Base-by-base conservation (phyloP, 2,888 invertebrate species). In the Arenicola marina region DNA sequence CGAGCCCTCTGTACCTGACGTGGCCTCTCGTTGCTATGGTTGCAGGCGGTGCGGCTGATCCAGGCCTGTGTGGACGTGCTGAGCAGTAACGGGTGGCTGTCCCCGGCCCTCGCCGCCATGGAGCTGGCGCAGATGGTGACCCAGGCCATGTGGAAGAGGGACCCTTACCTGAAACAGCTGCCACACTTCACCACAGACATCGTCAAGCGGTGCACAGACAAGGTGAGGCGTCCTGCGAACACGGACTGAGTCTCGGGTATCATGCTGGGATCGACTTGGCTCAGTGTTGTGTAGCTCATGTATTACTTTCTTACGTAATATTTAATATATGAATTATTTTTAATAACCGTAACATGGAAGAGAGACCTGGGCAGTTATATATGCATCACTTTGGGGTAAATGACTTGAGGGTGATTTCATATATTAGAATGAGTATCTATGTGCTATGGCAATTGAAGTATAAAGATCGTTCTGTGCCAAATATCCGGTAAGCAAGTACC, bases 141-240 rank as follows among this genome's bases (percentile, higher is more conserved):
- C 0, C 99, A 99, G 85, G 98, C 98, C 11, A 96, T 99, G 96
- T 99, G 98, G 96, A 94, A 92, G 77, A 97, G 96, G 84, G 99
- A 99, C 85, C 94, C 95, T 0, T 96, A 97, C 80, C 87, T 99
- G 66, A 91, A 96, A 67, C 99, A 99, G 80, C 85, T 99, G 80
- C 99, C 99, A 1, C 97, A 99, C 85, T 98, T 98, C 83, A 91
- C 89, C 2, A 80, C 87, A 0, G 97, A 95, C 0, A 89, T 94
- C 61, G 90, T 98, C 70, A 92, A 93, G 78, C 87, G 95, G 4
- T 96, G 96, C 79, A 88, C 91, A 0, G 96, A 95, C 26, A 94
- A 95, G 88, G 91, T 90, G 74, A 73, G 70, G n/a, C n/a, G n/a
- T n/a, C n/a, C n/a, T 67, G 31, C 2, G 24, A 2, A n/a, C n/a